Conservation (phyloP, 2,113 vertebrate species). For the Pterophyllum scalare region DNA sequence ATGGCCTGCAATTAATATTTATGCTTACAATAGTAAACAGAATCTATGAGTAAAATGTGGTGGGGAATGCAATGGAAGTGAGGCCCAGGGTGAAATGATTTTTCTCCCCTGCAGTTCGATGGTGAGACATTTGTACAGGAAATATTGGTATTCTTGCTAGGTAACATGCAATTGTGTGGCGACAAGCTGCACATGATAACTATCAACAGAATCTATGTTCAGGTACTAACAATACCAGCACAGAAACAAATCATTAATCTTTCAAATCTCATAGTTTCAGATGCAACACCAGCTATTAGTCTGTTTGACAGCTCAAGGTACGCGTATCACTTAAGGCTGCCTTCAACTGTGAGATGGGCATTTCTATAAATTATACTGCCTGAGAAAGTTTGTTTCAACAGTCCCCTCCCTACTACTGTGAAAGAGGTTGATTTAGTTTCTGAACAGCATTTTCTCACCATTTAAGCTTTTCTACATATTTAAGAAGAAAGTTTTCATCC, state of each 20-base stretch:
- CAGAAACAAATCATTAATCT: constrained; percentile 8
- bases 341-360: background rate
- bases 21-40: background rate
- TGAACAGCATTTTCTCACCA: background rate
- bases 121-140: background rate
- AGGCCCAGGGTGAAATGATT: background rate
- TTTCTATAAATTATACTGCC: background rate
- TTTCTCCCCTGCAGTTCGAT: background rate
- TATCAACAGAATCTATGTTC: background rate
- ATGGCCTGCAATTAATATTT: background rate
- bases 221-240: background rate
- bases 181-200: background rate
- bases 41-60: background rate
- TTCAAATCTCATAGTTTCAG: background rate
- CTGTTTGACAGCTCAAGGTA: background rate
- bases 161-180: background rate
- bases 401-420: background rate
- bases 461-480: background rate
- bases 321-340: background rate
- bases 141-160: background rate
- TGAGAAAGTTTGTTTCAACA: background rate
- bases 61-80: background rate
- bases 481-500: background rate
- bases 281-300: background rate
- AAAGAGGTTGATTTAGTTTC: background rate